These are phyloP conservation scores for Eulemur albifrons DNA, from an alignment of 2,797 vertebrate species.

Conservation along the genomic window DNA sequence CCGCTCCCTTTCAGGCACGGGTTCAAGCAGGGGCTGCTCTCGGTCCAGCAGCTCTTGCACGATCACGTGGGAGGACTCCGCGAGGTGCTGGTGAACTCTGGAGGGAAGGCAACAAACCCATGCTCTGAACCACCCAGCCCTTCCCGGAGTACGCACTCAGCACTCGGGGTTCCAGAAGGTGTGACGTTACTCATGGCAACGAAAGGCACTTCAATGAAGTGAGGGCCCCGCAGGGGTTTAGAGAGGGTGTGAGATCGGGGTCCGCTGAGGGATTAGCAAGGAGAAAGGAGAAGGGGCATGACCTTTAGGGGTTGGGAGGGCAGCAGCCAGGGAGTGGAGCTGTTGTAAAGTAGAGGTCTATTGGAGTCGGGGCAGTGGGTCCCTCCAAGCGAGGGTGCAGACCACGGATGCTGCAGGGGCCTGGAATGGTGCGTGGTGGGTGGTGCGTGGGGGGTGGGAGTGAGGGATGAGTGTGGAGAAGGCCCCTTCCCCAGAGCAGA, in stretches of 20 bases:
- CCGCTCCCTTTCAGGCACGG: conserved; percentile 81
- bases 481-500: neutral
- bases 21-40: conserved; percentile 82
- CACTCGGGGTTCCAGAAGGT: no score
- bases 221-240: neutral
- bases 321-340: no score
- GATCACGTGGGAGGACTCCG: conserved; percentile 85
- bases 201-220: neutral
- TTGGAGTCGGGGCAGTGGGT: neutral
- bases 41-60: conserved; percentile 83
- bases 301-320: neutral
- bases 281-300: neutral
- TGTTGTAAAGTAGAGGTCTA: neutral
- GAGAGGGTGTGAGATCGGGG: neutral
- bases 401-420: neutral
- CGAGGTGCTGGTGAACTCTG: conserved; percentile 88
- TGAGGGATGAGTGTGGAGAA: no score
- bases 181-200: no score
- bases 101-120: neutral
- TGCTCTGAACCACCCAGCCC: neutral
- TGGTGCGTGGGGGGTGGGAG: neutral
- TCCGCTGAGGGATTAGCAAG: neutral
- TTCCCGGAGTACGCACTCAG: no score
- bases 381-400: neutral
- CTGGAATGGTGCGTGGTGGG: neutral